Percentiles rank a stretch among this genome's conserved stretches.
phyloP scores from a whole-genome alignment of 2,113 vertebrate genomes.

The Chamaea fasciata region DNA sequence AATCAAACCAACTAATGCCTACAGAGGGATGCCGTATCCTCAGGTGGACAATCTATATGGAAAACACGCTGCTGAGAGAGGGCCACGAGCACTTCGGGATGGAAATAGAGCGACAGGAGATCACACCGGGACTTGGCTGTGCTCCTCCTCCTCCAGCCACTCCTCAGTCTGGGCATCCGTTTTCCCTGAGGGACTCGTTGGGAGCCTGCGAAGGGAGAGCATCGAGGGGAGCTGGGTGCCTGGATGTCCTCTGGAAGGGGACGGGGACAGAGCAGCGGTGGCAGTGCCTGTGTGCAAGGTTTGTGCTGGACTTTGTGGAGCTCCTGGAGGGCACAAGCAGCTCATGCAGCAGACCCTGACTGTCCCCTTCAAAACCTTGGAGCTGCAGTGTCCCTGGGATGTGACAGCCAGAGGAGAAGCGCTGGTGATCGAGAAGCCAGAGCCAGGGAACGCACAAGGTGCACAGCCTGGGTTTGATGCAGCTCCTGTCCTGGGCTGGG shows the following conservation, averaged over 20 bases:
- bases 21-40: conserved; percentile 1
- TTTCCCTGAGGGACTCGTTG: neutral
- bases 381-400: fast-evolving
- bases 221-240: fast-evolving
- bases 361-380: neutral
- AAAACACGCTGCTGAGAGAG: neutral
- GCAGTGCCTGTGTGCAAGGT: fast-evolving
- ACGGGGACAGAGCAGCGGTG: fast-evolving
- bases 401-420: neutral
- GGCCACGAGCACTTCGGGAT: neutral
- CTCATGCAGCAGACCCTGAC: fast-evolving
- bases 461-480: neutral
- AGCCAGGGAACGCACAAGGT: fast-evolving
- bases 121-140: neutral
- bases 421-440: fast-evolving
- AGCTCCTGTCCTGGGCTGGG: neutral
- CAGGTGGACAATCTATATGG: conserved; percentile 40
- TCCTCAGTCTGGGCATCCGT: neutral
- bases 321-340: neutral
- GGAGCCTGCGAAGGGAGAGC: neutral
- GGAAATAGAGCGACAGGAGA: neutral
- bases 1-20: conserved; percentile 16
- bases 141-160: neutral
- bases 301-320: neutral
- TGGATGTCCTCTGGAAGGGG: neutral